Percentiles rank a stretch among this genome's conserved stretches.
Evolutionary conservation across 2,888 invertebrate genomes (phyloP).

Genomic region (Caenorhabditis plicata): DNA sequence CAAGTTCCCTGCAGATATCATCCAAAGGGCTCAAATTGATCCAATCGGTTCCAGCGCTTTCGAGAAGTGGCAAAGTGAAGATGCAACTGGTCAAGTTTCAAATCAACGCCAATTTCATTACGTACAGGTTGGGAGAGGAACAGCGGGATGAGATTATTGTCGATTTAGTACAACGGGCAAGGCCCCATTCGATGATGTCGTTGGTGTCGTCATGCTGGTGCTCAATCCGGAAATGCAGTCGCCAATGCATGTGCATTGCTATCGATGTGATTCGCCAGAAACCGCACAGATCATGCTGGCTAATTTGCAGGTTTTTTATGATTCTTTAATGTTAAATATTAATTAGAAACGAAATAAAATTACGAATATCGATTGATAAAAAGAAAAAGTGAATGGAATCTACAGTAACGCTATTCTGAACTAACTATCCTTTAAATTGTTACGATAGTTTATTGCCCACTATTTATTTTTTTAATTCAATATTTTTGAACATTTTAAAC

Average conservation of each 20-base stretch:
- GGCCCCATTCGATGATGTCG: constrained; percentile 78
- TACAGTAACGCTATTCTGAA: too few relatives aligned
- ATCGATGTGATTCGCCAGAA: constrained; percentile 80
- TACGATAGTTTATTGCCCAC: not conserved
- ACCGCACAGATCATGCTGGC: constrained; percentile 85
- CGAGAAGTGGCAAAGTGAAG: constrained; percentile 65
- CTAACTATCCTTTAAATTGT: too few relatives aligned
- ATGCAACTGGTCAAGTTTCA: constrained; percentile 81
- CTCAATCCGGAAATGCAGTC: constrained; percentile 92
- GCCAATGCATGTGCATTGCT: constrained; percentile 92
- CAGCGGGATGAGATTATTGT: not conserved
- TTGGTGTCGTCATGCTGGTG: constrained; percentile 86
- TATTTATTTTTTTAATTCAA: not conserved
- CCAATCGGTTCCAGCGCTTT: constrained; percentile 73
- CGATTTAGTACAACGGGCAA: constrained; percentile 78
- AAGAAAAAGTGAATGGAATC: too few relatives aligned
- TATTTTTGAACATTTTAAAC: too few relatives aligned
- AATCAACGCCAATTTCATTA: constrained; percentile 88
- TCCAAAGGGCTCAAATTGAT: constrained; percentile 91
- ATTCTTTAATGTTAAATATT: not conserved
- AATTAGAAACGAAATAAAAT: too few relatives aligned
- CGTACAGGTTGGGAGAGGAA: constrained; percentile 68
- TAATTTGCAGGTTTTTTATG: constrained; percentile 68
- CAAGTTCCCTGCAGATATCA: constrained; percentile 67
- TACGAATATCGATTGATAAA: too few relatives aligned